Evolutionary conservation across 2,888 invertebrate genomes (phyloP), one percentile per base, ranked within the genome.

Genomic region (Mimachlamys varia): DNA sequence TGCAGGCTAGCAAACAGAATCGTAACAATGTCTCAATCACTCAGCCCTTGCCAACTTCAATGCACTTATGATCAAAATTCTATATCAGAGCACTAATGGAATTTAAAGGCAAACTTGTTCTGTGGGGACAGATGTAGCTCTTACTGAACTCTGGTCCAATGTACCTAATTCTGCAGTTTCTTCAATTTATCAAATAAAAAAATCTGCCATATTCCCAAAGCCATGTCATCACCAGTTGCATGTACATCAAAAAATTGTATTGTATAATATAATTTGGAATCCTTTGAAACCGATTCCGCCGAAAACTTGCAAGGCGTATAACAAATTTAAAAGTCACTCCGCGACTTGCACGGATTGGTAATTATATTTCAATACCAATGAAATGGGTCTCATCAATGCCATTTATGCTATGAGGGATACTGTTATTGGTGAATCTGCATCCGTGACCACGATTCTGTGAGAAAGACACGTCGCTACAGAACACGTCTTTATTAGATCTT

Each of bases 41-140:
- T 76, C 62, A n/a, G 27, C 27, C 76, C 62, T n/a, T 7, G 62
- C 62, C 33, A 27, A 76, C 33, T 76, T 33, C 76, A 76, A 76
- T 76, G 22, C 76, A 76, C 33, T 76, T 76, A 76, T 76, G 33
- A 76, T 76, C 27, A 76, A 76, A 76, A 76, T 33, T 76, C 76
- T 76, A 76, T 33, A 76, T 27, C 33, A 15, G 33, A 33, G 0
- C 76, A 76, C 33, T 76, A 76, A 76, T 76, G 76, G 33, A 76
- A 76, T 22, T 76, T 33, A 33, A 2, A 27, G 27, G 33, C 76
- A 12, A 76, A 27, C 76, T 10, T 10, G 33, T n/a, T 62, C 62
- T 22, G 22, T 22, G 22, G 62, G 22, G n/a, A 62, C 62, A 62
- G n/a, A 3, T 7, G 22, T 5, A 22, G 76, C 27, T 76, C 33